Percentiles rank a stretch among this genome's conserved stretches.
Conservation (phyloP, 2,797 vertebrate species). For the Chrysocyon brachyurus region DNA sequence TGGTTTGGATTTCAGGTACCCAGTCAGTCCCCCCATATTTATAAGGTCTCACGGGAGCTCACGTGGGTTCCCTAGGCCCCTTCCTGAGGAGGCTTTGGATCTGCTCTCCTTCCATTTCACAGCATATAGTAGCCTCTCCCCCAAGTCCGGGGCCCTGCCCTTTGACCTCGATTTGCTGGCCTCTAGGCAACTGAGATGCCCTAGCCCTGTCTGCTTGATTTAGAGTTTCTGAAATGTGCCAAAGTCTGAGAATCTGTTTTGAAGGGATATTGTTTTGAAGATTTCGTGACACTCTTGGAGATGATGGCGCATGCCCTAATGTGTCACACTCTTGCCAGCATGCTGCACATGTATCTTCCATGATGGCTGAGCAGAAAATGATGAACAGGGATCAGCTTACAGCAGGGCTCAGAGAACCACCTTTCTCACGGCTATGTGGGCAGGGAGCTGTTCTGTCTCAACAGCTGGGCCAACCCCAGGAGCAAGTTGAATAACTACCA, state of each 20-base stretch:
- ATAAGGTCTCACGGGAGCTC: background rate
- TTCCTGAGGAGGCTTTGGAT: background rate
- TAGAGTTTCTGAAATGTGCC: background rate
- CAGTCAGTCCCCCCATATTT: background rate
- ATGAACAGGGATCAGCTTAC: rapidly evolving
- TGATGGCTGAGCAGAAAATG: background rate
- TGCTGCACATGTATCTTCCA: background rate
- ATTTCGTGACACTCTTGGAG: background rate
- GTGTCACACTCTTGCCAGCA: background rate
- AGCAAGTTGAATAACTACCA: background rate
- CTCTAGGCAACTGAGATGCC: background rate
- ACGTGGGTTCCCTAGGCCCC: rapidly evolving
- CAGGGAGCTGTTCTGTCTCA: background rate
- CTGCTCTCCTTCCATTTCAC: background rate
- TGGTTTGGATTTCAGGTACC: background rate
- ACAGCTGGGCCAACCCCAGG: background rate
- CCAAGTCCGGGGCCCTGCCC: background rate
- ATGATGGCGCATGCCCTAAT: background rate
- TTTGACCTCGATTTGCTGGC: background rate
- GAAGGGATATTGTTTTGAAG: background rate
- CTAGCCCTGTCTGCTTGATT: background rate
- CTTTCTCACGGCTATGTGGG: rapidly evolving
- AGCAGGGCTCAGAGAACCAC: background rate
- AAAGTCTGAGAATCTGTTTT: background rate
- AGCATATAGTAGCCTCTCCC: rapidly evolving